Evolutionary conservation across 2,113 vertebrate species (phyloP), one percentile per base, ranked within the genome.

Genomic region (Tetrax tetrax): DNA sequence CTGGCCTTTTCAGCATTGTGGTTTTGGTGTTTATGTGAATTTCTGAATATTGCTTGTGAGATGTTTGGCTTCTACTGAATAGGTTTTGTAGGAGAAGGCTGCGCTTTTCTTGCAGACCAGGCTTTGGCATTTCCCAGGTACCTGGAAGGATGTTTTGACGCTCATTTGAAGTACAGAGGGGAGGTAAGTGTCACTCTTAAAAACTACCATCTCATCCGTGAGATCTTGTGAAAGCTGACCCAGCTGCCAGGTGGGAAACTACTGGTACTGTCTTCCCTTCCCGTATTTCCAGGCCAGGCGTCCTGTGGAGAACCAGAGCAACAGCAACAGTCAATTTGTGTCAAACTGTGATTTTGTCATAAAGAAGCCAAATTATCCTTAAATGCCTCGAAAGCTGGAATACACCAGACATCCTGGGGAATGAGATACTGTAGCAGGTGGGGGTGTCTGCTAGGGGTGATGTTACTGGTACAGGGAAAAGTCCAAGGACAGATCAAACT

Each of bases 221-320:
- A 81, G n/a, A 33, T n/a, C 53, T 64, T 31, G 23, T 31, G 47
- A 59, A 35, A 82, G 38, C 45, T 24, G 16, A 8, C 45, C 64
- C 84, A 64, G 60, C 43, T 84, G 21, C 35, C 45, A 48, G 53
- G 29, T 68, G 53, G 17, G 25, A 66, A 66, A 61, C 24, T 0
- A 0, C 75, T 33, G 45, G 6, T 65, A 19, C 37, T 35, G 2
- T 7, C 57, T 48, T 70, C 17, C 37, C 37, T 70, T 78, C 66
- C 60, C 4, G 0, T 12, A 5, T 56, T 72, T 41, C 48, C 53
- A 68, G 35, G 31, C 61, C 63, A 60, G 51, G 37, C 2, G 1
- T 86, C 37, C 61, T 79, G 38, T 0, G 0, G 75, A 53, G n/a
- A 83, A 15, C n/a, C 59, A 51, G 43, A 65, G n/a, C 31, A 14